phyloP scores from a whole-genome alignment of 2,888 invertebrate species.

The Belgica antarctica region DNA sequence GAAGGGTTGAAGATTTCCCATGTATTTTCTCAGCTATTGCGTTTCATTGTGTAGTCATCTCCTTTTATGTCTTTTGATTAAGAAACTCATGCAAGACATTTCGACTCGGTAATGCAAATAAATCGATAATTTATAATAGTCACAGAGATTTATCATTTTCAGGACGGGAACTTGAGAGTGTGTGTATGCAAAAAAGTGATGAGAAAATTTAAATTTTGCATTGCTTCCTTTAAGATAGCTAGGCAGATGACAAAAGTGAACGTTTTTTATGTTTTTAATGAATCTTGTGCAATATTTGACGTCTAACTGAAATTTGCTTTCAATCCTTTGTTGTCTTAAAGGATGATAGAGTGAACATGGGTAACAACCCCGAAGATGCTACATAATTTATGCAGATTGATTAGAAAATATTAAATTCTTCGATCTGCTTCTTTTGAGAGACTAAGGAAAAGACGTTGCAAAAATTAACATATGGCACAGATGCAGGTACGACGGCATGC shows the following conservation, averaged over 20 bases:
- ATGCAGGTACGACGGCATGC: conserved; percentile 16
- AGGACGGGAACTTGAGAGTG: neutral
- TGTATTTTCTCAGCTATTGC: conserved; percentile 39
- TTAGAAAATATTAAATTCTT: conserved; percentile 6
- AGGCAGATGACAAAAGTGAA: conserved; percentile 34
- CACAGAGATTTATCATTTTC: conserved; percentile 37
- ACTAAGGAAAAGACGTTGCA: conserved; percentile 39
- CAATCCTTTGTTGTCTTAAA: neutral
- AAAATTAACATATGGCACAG: conserved; percentile 36
- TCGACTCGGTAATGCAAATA: conserved; percentile 44
- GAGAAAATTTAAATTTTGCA: conserved; percentile 42
- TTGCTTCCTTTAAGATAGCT: neutral
- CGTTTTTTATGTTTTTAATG: neutral
- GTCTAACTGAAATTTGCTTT: conserved; percentile 4
- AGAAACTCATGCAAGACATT: neutral
- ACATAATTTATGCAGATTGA: conserved; percentile 44
- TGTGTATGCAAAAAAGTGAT: conserved; percentile 42
- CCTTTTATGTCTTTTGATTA: conserved; percentile 36
- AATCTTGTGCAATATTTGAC: conserved; percentile 34
- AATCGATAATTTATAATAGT: conserved; percentile 44
- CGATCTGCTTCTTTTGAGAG: conserved; percentile 18
- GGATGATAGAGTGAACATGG: conserved; percentile 24
- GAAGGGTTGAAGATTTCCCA: conserved; percentile 42
- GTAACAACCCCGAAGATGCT: conserved; percentile 21
- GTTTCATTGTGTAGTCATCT: conserved; percentile 26